Evolutionary conservation across 2,888 invertebrate genomes (phyloP), one percentile per base, ranked within the genome.

Genomic region (Zygothrica quintamaculata): DNA sequence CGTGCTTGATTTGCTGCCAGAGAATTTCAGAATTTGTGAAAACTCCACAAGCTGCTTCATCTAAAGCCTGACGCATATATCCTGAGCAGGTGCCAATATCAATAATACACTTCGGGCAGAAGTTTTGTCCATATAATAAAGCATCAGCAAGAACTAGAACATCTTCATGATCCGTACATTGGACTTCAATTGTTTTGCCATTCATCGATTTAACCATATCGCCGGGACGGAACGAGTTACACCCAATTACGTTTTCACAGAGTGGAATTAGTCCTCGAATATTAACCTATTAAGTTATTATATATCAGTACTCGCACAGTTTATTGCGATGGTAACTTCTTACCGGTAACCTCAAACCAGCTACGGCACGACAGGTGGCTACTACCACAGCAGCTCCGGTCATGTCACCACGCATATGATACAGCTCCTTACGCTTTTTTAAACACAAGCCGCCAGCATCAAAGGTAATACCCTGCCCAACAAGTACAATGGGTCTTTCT

Each of bases 11-110:
- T 55, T 88, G 88, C 61, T 93, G 92, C 93, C 94, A 96, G 9
- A 96, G 88, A 7, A 93, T 92, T 47, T 94, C 93, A 0, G 94
- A 94, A 80, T 95, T 96, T n/a, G 94, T 93, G 87, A 94, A 96
- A 9, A 94, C 94, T 0, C 94, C 96, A 70, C 94, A 93, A 0
- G 95, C 95, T 1, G 94, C 93, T 13, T 93, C 93, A 11, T 94
- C 95, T 11, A 95, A 89, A 0, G 94, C 93, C 22, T 93, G 91
- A 42, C 92, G 75, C 78, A 95, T 93, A 58, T 95, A 94, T 43
- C 94, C 93, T 0, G 96, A 96, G 90, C 96, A 93, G 1, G 96
- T 96, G 1, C 96, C 96, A 73, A 96, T 92, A 82, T 96, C 96
- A 1, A 97, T 91, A 31, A 96, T 94, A 55, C 94, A 93, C 59